Conservation (phyloP, 2,888 invertebrate species). For the Pseudococcus jackbeardsleyi region DNA sequence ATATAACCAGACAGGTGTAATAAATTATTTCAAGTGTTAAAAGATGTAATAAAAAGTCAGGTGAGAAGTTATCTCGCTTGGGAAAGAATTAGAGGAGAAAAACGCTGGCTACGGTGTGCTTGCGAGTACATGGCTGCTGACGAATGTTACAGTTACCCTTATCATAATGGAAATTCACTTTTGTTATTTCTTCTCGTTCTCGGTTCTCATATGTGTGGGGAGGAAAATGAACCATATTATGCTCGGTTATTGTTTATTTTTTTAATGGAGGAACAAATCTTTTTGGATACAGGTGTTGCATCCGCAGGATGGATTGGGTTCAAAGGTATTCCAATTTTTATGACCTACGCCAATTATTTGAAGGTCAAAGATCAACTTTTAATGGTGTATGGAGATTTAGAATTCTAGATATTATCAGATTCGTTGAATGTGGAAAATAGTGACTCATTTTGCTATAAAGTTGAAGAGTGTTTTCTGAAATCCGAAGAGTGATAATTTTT, state of each 20-base stretch:
- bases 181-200: neutral
- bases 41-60: slow-evolving; percentile 41
- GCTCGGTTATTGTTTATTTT: neutral
- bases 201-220: neutral
- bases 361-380: too few species aligned
- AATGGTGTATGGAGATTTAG: too few species aligned
- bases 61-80: slow-evolving; percentile 31
- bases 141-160: neutral
- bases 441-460: too few species aligned
- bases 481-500: too few species aligned
- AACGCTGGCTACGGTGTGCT: neutral
- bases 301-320: neutral
- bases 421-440: too few species aligned
- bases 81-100: slow-evolving; percentile 1
- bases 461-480: too few species aligned
- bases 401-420: too few species aligned
- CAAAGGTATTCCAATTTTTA: neutral
- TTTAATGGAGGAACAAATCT: neutral
- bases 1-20: slow-evolving; percentile 14
- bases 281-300: neutral
- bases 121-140: neutral
- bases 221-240: neutral
- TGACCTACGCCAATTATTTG: neutral
- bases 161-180: neutral
- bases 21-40: slow-evolving; percentile 24